phyloP scores from a whole-genome alignment of 2,888 invertebrate genomes.

The Melanchra persicariae region DNA sequence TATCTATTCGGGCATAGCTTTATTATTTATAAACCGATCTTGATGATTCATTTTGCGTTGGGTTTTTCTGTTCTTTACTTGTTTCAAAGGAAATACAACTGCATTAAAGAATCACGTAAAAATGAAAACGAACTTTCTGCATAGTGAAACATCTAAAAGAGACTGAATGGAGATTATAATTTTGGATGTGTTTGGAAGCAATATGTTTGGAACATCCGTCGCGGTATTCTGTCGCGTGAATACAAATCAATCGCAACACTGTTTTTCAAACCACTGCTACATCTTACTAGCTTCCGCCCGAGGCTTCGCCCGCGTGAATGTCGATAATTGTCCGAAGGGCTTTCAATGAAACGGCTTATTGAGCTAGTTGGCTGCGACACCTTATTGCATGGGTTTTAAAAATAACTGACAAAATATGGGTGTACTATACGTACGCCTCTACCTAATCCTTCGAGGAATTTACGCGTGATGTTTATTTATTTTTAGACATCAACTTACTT shows the following conservation, averaged over 20 bases:
- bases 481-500: constrained; percentile 91
- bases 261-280: neutral
- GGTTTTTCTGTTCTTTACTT: too few relatives aligned
- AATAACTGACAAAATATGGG: neutral
- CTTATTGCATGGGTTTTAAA: neutral
- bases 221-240: neutral
- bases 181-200: constrained; percentile 2
- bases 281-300: too few relatives aligned
- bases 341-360: too few relatives aligned
- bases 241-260: constrained; percentile 24
- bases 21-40: too few relatives aligned
- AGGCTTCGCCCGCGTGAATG: neutral
- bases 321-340: neutral
- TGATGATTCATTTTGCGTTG: too few relatives aligned
- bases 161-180: neutral
- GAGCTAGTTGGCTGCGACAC: too few relatives aligned
- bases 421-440: too few relatives aligned
- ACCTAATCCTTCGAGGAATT: too few relatives aligned
- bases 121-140: neutral
- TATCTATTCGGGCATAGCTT: too few relatives aligned
- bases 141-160: neutral
- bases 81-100: too few relatives aligned
- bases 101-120: neutral
- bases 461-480: too few relatives aligned
- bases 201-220: constrained; percentile 12